Evolutionary conservation across 2,797 vertebrate genomes (phyloP).

Genomic region (Sebastes kiyomatsui): DNA sequence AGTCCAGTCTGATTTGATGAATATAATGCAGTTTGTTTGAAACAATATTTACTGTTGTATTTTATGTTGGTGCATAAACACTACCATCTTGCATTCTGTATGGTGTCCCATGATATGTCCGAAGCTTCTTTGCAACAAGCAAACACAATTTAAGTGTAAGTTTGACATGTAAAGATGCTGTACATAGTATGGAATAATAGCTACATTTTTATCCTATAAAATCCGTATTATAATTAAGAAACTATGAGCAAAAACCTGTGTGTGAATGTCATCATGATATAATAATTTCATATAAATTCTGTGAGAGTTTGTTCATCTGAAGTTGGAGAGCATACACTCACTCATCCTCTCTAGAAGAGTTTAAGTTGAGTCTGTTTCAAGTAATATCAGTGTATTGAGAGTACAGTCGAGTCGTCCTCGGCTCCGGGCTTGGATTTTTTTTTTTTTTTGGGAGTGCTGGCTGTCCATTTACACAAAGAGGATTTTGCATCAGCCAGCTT

Average conservation of each 20-base stretch:
- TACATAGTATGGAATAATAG: background rate
- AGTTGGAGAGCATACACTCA: background rate
- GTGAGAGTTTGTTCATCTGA: conserved; percentile 6
- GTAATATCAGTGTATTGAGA: conserved; percentile 36
- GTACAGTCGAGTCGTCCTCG: conserved; percentile 47
- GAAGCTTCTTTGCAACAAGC: background rate
- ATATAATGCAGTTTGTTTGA: background rate
- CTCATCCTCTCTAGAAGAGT: background rate
- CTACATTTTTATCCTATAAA: background rate
- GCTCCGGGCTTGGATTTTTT: conserved; percentile 38
- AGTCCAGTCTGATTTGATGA: background rate
- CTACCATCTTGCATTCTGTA: background rate
- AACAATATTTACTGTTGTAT: too few relatives aligned
- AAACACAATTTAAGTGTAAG: background rate
- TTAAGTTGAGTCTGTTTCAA: conserved; percentile 34
- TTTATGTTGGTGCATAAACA: too few relatives aligned
- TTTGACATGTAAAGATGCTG: background rate
- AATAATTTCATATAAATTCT: background rate
- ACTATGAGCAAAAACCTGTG: background rate
- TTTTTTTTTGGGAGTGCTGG: conserved; percentile 53
- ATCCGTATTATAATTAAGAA: background rate
- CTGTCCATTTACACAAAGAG: conserved; percentile 78
- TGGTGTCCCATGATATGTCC: background rate
- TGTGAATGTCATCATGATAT: background rate
- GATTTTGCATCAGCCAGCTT: conserved; percentile 82